Percentiles rank a stretch among this genome's conserved stretches.
phyloP scores from a whole-genome alignment of 2,797 vertebrate species.

The Gouania willdenowi region DNA sequence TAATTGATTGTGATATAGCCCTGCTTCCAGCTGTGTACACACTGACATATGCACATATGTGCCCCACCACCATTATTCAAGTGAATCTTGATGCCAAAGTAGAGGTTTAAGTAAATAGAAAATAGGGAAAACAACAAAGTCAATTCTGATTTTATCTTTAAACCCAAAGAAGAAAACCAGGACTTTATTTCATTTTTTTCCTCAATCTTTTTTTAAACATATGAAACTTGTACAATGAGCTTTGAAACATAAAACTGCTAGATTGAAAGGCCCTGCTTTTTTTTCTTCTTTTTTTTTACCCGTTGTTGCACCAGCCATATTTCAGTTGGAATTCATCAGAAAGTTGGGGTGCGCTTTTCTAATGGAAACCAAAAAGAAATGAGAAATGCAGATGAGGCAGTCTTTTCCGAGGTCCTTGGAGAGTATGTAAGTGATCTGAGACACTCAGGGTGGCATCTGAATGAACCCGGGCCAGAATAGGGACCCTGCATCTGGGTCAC shows the following conservation, averaged over 20 bases:
- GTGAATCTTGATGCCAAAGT: not conserved
- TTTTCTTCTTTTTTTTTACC: conserved; percentile 52
- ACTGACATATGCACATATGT: conserved; percentile 17
- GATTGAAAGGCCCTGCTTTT: conserved; percentile 37
- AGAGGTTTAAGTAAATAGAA: not conserved
- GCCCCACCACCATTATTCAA: conserved; percentile 27
- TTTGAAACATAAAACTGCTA: conserved; percentile 46
- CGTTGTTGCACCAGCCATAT: conserved; percentile 48
- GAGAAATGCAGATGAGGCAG: conserved; percentile 66
- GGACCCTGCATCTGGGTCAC: conserved; percentile 69
- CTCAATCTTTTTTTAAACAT: no score
- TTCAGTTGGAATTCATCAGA: conserved; percentile 74
- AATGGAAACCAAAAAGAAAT: conserved; percentile 66
- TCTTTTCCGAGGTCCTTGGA: conserved; percentile 68
- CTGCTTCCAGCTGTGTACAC: conserved; percentile 51
- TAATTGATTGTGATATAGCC: conserved; percentile 44
- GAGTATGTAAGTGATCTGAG: conserved; percentile 65
- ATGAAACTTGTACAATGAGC: conserved; percentile 47
- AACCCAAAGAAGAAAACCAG: conserved; percentile 23
- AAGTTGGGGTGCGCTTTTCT: conserved; percentile 60
- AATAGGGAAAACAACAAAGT: not conserved
- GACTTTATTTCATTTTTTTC: no score
- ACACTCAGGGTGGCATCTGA: conserved; percentile 65
- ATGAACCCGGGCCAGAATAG: conserved; percentile 64
- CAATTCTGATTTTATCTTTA: not conserved